Conservation (phyloP, 2,113 vertebrate genomes). For the Neogobius melanostomus region DNA sequence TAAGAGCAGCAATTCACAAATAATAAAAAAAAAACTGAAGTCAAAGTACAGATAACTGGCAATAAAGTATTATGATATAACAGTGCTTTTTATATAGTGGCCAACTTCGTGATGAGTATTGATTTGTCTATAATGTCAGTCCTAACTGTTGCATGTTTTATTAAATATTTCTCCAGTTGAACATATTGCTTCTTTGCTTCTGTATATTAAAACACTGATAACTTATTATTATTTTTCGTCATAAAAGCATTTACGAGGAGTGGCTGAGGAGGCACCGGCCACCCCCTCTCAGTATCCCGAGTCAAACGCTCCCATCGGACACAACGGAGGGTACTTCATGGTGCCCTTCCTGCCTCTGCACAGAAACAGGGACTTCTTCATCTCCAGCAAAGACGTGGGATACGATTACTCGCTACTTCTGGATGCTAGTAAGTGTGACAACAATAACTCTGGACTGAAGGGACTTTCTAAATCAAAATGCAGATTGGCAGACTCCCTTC, state of each 20-base stretch:
- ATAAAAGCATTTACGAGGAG: slow-evolving; percentile 87
- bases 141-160: no score
- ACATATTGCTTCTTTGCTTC: no score
- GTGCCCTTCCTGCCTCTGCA: slow-evolving; percentile 92
- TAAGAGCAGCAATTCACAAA: slow-evolving; percentile 50
- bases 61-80: no score
- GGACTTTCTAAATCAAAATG: not conserved
- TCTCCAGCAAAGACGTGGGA: slow-evolving; percentile 86
- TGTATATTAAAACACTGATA: no score
- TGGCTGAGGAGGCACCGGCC: slow-evolving; percentile 89
- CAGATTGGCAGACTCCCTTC: no score
- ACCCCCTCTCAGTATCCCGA: slow-evolving; percentile 82
- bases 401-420: slow-evolving; percentile 91
- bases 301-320: slow-evolving; percentile 90
- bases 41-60: not conserved
- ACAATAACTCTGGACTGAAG: no score
- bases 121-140: no score
- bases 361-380: slow-evolving; percentile 89
- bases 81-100: no score
- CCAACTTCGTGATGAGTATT: no score
- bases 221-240: not conserved
- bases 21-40: not conserved
- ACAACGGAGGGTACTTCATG: slow-evolving; percentile 92
- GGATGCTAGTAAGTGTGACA: slow-evolving; percentile 81
- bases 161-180: no score